phyloP scores from a whole-genome alignment of 2,888 invertebrate genomes.

The Sinohyriopsis cumingii region DNA sequence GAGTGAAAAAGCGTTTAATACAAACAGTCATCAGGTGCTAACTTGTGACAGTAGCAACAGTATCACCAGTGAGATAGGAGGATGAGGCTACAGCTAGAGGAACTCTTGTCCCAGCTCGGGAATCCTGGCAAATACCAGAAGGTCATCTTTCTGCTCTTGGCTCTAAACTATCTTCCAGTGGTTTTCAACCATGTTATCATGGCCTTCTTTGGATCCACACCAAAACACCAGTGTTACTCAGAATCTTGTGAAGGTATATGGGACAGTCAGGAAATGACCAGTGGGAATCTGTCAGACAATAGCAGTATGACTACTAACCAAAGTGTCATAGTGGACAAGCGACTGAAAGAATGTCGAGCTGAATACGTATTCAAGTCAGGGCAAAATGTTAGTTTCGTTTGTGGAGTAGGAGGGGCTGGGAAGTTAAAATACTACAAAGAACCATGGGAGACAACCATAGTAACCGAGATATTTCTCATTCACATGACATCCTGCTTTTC shows the following conservation, averaged over 20 bases:
- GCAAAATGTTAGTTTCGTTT: constrained; percentile 36
- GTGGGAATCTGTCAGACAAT: constrained; percentile 6
- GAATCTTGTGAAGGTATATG: constrained; percentile 13
- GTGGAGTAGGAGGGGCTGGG: constrained; percentile 32
- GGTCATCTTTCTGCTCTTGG: constrained; percentile 52
- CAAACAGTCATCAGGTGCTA: too few relatives aligned
- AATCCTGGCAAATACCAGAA: constrained; percentile 56
- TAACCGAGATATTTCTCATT: constrained; percentile 43
- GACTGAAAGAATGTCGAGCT: constrained; percentile 17
- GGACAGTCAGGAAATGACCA: constrained; percentile 4
- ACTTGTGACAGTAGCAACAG: background rate
- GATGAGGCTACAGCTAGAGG: constrained; percentile 45
- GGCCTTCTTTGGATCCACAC: constrained; percentile 57
- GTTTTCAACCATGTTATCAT: constrained; percentile 65
- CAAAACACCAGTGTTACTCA: constrained; percentile 42
- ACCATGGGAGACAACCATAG: constrained; percentile 45
- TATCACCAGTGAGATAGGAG: background rate
- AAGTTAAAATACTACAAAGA: constrained; percentile 33
- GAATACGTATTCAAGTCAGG: constrained; percentile 22
- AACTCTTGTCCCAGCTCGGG: constrained; percentile 49
- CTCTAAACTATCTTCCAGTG: constrained; percentile 58
- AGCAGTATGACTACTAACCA: background rate
- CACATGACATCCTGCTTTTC: too few relatives aligned
- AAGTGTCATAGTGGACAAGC: too few relatives aligned
- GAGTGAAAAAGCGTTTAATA: too few relatives aligned